Conservation (phyloP, 1,140 invertebrate genomes). For the Nixonia krombeini region DNA sequence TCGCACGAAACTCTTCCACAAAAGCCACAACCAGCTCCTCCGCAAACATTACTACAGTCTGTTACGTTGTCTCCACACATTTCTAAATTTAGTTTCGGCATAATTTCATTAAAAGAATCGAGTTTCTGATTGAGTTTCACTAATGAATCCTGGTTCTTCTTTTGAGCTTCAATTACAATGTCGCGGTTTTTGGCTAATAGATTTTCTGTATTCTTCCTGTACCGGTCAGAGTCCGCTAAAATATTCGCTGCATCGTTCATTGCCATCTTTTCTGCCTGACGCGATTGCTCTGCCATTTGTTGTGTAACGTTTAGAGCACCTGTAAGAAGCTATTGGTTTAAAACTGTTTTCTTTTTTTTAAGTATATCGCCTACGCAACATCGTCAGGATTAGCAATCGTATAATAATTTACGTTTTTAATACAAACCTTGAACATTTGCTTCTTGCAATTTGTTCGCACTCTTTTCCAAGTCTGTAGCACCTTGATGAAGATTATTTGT, state of each 20-base stretch:
- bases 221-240: conserved; percentile 83
- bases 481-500: conserved; percentile 81
- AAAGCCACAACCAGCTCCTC: conserved; percentile 92
- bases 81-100: conserved; percentile 89
- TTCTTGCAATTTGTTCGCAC: conserved; percentile 93
- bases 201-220: conserved; percentile 86
- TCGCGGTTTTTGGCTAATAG: conserved; percentile 80
- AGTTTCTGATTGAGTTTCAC: conserved; percentile 78
- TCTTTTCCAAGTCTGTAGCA: conserved; percentile 83
- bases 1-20: conserved; percentile 94
- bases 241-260: conserved; percentile 69
- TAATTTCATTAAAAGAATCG: conserved; percentile 76
- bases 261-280: conserved; percentile 78
- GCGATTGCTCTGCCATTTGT: conserved; percentile 81
- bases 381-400: no score
- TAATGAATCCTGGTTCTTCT: conserved; percentile 80
- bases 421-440: conserved; percentile 92
- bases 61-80: conserved; percentile 91
- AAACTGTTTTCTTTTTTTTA: no score
- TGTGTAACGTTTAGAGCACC: conserved; percentile 91
- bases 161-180: conserved; percentile 79
- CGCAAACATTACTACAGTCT: conserved; percentile 91
- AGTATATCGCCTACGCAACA: no score
- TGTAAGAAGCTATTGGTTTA: no score
- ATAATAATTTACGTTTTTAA: no score